Percentiles rank a stretch among this genome's conserved stretches.
Evolutionary conservation across 2,888 invertebrate species (phyloP).

Genomic region (Pristionchus mayeri): DNA sequence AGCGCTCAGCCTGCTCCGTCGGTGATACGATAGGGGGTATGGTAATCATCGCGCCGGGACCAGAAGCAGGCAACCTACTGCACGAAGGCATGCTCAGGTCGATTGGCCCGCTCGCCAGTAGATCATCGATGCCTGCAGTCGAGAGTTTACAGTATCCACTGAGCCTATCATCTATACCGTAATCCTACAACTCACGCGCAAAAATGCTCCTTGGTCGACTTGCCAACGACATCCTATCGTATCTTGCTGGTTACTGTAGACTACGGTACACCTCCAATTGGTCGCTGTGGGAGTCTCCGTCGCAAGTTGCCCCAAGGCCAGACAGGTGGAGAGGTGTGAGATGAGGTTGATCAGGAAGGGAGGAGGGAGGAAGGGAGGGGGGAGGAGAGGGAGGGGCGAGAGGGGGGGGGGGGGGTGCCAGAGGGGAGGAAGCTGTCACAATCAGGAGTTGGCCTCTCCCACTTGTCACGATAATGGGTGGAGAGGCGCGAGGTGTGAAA

Average conservation of each 20-base stretch:
- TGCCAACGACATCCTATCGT: background rate
- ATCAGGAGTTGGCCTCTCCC: background rate
- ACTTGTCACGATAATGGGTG: slow-evolving; percentile 42
- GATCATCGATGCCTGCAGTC: slow-evolving; percentile 6
- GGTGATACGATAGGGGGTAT: background rate
- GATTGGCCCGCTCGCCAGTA: background rate
- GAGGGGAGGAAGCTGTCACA: slow-evolving; percentile 13
- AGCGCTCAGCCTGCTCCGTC: background rate
- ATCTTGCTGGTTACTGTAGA: background rate
- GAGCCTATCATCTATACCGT: background rate
- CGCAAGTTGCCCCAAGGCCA: background rate
- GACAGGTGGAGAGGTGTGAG: background rate
- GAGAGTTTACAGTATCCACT: background rate
- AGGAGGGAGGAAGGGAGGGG: background rate
- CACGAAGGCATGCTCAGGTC: slow-evolving; percentile 11
- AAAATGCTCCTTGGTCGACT: background rate
- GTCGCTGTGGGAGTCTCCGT: background rate
- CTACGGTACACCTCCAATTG: background rate
- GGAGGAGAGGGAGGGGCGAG: background rate
- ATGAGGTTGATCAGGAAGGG: slow-evolving; percentile 11
- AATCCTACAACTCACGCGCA: background rate
- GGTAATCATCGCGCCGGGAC: background rate
- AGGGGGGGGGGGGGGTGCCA: background rate
- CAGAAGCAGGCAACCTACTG: background rate
- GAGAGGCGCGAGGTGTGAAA: background rate